Base-by-base conservation (phyloP, 2,888 invertebrate genomes). In the Morpho helenor region DNA sequence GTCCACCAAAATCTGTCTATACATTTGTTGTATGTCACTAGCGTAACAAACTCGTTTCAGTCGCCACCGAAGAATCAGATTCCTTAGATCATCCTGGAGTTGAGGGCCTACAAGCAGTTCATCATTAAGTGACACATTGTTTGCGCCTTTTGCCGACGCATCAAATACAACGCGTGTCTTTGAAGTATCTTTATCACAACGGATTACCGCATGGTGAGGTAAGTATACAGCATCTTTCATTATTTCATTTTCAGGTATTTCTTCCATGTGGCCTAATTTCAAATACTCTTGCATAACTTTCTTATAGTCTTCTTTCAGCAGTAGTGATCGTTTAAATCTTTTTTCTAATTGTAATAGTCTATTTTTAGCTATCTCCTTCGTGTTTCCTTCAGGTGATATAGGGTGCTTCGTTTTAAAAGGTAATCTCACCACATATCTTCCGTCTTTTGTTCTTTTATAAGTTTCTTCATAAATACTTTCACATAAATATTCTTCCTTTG, bases 11-110 rank as follows among this genome's bases (percentile, higher is more conserved):
- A 74, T 62, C 62, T 65, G 61, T 41, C 72, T 50, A 41, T 73
- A 76, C 73, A 76, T 75, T 57, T 72, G 69, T 47, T 58, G 16
- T 5, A 73, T 66, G 43, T 71, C 71, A 8, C 66, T 57, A 0
- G 66, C 66, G 39, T 71, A 67, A 23, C 66, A 69, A 3, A 73
- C 45, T 2, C 44, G 52, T 23, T 72, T 56, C 10, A 55, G 63
- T 40, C 71, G 50, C 64, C 68, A 74, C 57, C 70, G 52, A 56
- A 71, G 64, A 16, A 74, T 44, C 0, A 74, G 56, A 16, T 60
- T 55, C 49, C 70, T 62, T n/a, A 73, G 45, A 54, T 71, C 68
- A 43, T 66, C 59, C 60, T 69, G 39, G 10, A 49, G 49, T n/a
- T 49, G 40, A 39, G 63, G 63, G 16, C 63, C 63, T 8, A 61